A percentile compares a stretch with the other conserved stretches of the same genome.
Conservation (phyloP, 1,140 invertebrate species). For the Bombus impatiens region DNA sequence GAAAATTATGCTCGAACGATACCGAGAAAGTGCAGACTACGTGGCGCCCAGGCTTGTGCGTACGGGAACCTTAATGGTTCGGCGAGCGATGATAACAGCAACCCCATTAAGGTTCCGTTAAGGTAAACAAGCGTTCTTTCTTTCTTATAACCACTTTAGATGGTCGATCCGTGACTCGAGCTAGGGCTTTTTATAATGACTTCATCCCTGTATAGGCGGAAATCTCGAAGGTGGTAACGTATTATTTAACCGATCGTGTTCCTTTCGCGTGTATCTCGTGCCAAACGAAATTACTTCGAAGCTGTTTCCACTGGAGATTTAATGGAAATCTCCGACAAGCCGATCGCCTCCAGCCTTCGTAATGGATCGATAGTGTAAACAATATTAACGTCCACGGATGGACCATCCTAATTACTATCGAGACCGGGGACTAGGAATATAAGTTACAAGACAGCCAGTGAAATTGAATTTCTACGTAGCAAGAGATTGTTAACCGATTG, state of each 20-base stretch:
- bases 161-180: not conserved
- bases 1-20: conserved; percentile 14
- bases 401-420: conserved; percentile 19
- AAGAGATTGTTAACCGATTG: not conserved
- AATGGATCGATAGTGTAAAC: conserved; percentile 53
- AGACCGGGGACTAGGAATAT: not conserved
- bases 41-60: not conserved
- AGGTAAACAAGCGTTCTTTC: conserved; percentile 45
- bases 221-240: conserved; percentile 60
- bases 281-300: conserved; percentile 51
- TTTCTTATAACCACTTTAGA: conserved; percentile 32
- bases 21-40: not conserved
- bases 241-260: conserved; percentile 66
- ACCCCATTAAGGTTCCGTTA: conserved; percentile 54
- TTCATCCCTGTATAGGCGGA: conserved; percentile 54
- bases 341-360: not conserved
- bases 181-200: conserved; percentile 57
- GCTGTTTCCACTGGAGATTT: conserved; percentile 28
- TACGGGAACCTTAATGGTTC: conserved; percentile 30
- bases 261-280: not conserved
- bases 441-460: not conserved
- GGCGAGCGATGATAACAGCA: conserved; percentile 42
- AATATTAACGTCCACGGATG: conserved; percentile 47
- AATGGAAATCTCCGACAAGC: conserved; percentile 44
- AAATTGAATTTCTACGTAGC: not conserved